Evolutionary conservation across 2,113 vertebrate genomes (phyloP), one percentile per base, ranked within the genome.

Genomic region (Daubentonia madagascariensis): DNA sequence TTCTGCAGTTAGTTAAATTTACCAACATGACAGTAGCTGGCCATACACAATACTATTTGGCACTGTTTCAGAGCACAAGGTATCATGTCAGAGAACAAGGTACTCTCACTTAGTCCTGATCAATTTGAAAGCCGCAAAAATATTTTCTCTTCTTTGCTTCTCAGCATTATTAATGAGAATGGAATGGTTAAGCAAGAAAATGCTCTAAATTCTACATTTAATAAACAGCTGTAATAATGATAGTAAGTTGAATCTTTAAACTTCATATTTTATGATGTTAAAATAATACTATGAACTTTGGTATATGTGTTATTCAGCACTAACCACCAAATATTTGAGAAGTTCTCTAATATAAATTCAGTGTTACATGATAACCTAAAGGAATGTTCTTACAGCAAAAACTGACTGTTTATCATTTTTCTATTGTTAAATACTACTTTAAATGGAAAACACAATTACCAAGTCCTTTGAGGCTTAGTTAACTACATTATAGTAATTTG

Each of bases 181-280:
- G 96, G 50, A 48, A 95, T 93, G 25, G 48, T 94, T 1, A 40
- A 96, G 65, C 96, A 94, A 87, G 92, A 96, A 28, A 96, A 97
- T 93, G 97, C 94, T 90, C 75, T 95, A 98, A 98, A 98, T 97
- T 40, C n/a, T 90, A 16, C 84, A 97, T 89, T 87, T 97, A 73
- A 86, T 97, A 97, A 98, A 73, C 14, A 95, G 43, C 96, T 89
- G 87, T 92, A 93, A 96, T 97, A 96, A 96, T 79, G 93, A 95
- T 65, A 97, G 75, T 89, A 97, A 97, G 63, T 45, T 96, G 52
- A 87, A 63, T 89, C 83, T 90, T 85, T 85, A 96, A 86, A 85
- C 52, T 89, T 96, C 79, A 83, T 63, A 85, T 79, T 70, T 87
- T 80, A 73, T 85, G 79, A 65, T 87, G 45, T 43, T 92, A 63